These are phyloP conservation scores for Plusia festucae DNA, from an alignment of 2,888 invertebrate genomes.

Conservation along the genomic window DNA sequence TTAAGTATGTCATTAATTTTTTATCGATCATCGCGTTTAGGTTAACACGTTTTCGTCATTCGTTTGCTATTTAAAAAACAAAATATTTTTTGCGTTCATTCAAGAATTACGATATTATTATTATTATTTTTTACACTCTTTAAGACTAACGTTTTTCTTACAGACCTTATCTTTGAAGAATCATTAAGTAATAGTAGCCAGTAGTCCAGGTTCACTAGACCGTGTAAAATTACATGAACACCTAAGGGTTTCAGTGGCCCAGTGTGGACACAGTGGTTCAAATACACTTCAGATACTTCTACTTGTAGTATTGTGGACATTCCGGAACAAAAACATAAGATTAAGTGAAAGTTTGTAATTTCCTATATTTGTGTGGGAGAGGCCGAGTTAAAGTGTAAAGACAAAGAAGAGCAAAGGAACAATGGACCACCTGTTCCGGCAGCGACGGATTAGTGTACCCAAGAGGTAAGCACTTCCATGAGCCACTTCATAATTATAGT, in stretches of 20 bases:
- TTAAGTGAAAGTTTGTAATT: constrained; percentile 86
- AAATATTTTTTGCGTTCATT: not conserved
- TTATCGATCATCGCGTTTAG: not conserved
- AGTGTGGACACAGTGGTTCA: constrained; percentile 54
- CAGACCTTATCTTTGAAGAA: constrained; percentile 34
- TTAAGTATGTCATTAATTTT: not conserved
- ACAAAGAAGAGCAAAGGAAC: constrained; percentile 74
- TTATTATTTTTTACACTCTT: not conserved
- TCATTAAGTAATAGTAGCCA: constrained; percentile 14
- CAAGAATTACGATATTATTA: not conserved
- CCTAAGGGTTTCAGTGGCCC: constrained; percentile 56
- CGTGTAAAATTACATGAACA: constrained; percentile 55
- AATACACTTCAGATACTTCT: constrained; percentile 51
- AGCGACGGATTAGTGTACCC: constrained; percentile 84
- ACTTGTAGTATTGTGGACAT: constrained; percentile 54
- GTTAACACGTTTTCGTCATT: not conserved
- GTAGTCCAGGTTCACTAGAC: constrained; percentile 44
- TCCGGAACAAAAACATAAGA: constrained; percentile 68
- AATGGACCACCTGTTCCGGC: constrained; percentile 88
- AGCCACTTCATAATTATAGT: constrained; percentile 44
- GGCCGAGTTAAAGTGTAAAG: constrained; percentile 73
- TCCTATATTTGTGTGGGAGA: constrained; percentile 78
- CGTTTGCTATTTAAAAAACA: not conserved
- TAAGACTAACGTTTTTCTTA: constrained; percentile 27
- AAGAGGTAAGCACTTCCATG: constrained; percentile 78